These are phyloP conservation scores for Arizona elegans DNA, from an alignment of 2,113 vertebrate genomes.

Conservation along the genomic window DNA sequence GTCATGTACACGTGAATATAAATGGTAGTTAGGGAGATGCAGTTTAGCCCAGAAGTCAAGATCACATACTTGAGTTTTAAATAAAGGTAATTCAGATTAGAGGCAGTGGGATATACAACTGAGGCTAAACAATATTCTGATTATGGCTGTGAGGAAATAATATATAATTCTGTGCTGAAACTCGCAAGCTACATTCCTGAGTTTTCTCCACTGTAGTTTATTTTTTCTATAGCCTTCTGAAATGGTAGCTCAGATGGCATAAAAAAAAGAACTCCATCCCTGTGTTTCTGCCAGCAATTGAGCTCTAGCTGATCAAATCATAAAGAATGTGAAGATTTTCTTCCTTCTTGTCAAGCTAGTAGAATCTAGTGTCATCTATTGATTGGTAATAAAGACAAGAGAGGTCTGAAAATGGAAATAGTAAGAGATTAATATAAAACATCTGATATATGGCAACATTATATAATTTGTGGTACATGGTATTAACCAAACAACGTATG, in stretches of 20 bases:
- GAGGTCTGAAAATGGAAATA: background rate
- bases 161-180: background rate
- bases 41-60: background rate
- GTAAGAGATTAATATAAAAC: background rate
- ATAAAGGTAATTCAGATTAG: background rate
- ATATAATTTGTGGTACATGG: background rate
- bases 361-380: background rate
- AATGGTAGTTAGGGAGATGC: background rate
- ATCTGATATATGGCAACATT: background rate
- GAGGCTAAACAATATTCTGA: background rate
- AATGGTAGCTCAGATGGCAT: background rate
- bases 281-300: background rate
- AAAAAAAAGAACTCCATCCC: background rate
- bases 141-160: background rate
- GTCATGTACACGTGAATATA: background rate
- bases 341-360: background rate
- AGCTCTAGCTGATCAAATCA: background rate
- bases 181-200: background rate
- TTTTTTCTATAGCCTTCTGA: background rate
- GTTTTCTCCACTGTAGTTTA: background rate
- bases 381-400: background rate
- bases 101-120: background rate
- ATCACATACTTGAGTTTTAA: background rate
- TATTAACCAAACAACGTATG: background rate
- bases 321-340: background rate